A percentile compares a stretch with the other conserved stretches of the same genome.
Conservation (phyloP, 2,113 vertebrate species). For the Probosciger aterrimus region DNA sequence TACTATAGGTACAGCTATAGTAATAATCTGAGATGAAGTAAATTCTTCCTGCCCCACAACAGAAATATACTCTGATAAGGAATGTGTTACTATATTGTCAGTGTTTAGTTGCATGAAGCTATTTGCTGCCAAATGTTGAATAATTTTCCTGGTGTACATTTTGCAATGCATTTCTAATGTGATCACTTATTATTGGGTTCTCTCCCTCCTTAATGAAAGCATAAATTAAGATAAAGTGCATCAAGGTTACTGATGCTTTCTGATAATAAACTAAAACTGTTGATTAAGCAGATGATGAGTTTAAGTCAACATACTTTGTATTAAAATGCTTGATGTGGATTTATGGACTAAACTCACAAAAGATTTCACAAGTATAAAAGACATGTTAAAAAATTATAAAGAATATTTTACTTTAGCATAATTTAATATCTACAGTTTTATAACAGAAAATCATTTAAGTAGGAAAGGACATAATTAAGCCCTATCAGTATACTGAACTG, state of each 20-base stretch:
- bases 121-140: constrained; percentile 16
- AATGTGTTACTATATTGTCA: neutral
- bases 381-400: constrained; percentile 39
- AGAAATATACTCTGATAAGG: neutral
- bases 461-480: constrained; percentile 69
- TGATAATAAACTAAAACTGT: constrained; percentile 59
- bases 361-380: constrained; percentile 44
- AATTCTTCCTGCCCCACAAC: neutral
- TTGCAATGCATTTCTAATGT: constrained; percentile 36
- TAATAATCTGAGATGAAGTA: neutral
- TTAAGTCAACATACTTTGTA: constrained; percentile 54
- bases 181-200: constrained; percentile 32
- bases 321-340: constrained; percentile 70
- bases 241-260: constrained; percentile 58
- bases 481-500: constrained; percentile 63
- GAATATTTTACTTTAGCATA: constrained; percentile 39
- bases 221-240: constrained; percentile 61
- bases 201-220: constrained; percentile 44
- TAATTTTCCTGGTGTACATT: constrained; percentile 4
- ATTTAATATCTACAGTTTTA: constrained; percentile 59
- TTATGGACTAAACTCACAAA: constrained; percentile 40
- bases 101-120: neutral
- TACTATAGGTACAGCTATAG: neutral
- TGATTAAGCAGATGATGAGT: constrained; percentile 65
- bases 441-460: constrained; percentile 71